Evolutionary conservation across 2,797 vertebrate genomes (phyloP).

Genomic region (Aldrovandia affinis): DNA sequence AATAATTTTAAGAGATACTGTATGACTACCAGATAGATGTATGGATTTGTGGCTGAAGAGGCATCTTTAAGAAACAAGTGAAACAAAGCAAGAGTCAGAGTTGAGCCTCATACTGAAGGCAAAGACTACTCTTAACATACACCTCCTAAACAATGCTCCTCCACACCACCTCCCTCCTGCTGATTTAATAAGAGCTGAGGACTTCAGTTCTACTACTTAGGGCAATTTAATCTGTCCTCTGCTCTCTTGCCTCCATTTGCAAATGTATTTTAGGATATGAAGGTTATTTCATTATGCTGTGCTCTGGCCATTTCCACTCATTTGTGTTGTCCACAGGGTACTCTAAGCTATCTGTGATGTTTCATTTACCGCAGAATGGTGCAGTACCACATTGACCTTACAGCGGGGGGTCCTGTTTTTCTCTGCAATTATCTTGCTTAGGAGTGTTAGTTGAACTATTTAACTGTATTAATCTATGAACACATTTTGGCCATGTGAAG

Average conservation of each 20-base stretch:
- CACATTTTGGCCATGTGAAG: no score
- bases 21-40: not conserved
- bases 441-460: not conserved
- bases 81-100: not conserved
- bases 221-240: not conserved
- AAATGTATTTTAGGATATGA: not conserved
- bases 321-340: not conserved
- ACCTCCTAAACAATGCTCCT: not conserved
- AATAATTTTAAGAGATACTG: not conserved
- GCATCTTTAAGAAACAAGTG: not conserved
- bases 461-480: not conserved
- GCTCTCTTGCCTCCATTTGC: not conserved
- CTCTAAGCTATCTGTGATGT: not conserved
- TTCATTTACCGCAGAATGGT: not conserved
- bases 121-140: not conserved
- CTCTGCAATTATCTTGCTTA: not conserved
- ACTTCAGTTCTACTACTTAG: not conserved
- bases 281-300: not conserved
- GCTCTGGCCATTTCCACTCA: not conserved
- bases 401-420: not conserved
- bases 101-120: not conserved
- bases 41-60: not conserved
- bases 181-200: slow-evolving; percentile 5
- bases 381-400: not conserved
- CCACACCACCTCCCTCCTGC: not conserved